phyloP scores from a whole-genome alignment of 2,113 vertebrate species.

The Semnopithecus entellus region DNA sequence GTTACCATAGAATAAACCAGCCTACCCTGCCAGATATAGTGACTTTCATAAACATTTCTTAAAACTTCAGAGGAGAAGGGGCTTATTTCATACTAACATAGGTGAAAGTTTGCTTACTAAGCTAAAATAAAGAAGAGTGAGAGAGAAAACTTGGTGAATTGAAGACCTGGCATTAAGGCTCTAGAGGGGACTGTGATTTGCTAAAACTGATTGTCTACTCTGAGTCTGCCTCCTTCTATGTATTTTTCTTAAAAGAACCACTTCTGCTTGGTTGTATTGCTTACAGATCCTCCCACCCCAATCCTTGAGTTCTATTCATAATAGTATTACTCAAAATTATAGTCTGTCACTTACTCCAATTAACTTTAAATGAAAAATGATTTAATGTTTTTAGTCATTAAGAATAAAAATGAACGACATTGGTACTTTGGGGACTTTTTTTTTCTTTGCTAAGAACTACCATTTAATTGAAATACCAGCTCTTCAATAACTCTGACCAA shows the following conservation, averaged over 20 bases:
- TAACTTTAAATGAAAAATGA: constrained; percentile 59
- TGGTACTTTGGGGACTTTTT: not conserved
- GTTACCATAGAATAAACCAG: not conserved
- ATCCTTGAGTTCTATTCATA: not conserved
- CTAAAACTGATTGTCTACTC: not conserved
- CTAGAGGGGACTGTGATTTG: not conserved
- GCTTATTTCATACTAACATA: not conserved
- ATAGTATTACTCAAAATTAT: not conserved
- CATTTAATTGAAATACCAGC: not conserved
- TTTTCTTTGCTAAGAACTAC: not conserved
- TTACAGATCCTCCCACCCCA: not conserved
- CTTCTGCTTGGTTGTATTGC: not conserved
- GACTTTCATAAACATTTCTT: not conserved
- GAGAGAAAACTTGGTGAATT: not conserved
- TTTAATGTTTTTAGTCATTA: constrained; percentile 20
- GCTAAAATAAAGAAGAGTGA: not conserved
- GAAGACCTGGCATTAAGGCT: not conserved
- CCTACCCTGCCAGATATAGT: not conserved
- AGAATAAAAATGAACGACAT: constrained; percentile 34
- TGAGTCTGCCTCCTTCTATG: not conserved
- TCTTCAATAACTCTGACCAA: not conserved
- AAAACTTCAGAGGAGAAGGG: not conserved
- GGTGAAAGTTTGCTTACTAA: not conserved
- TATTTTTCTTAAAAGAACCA: not conserved
- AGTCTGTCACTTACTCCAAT: not conserved